Conservation (phyloP, 2,113 vertebrate genomes). For the Rhipidura dahli region DNA sequence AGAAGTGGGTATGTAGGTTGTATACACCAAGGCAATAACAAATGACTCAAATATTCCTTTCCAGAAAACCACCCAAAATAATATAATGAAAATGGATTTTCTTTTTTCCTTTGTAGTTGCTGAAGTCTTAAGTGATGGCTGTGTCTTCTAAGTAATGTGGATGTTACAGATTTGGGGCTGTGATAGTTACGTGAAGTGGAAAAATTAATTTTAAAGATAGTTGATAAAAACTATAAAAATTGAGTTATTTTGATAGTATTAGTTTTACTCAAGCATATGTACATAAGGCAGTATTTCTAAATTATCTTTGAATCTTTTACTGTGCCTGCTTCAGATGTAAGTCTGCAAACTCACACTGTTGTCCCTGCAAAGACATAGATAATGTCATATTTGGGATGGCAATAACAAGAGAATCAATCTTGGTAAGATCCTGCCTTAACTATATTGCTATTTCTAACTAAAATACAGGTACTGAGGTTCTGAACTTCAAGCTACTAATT, state of each 20-base stretch:
- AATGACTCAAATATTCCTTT: background rate
- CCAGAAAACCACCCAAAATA: background rate
- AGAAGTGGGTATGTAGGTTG: background rate
- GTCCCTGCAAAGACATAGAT: background rate
- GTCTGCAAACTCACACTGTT: background rate
- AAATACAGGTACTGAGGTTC: background rate
- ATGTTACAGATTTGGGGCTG: background rate
- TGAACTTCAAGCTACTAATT: background rate
- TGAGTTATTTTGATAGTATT: background rate
- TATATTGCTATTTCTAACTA: background rate
- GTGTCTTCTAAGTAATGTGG: background rate
- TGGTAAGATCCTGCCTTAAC: background rate
- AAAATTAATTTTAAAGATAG: background rate
- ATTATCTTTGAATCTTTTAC: background rate
- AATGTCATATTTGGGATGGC: background rate
- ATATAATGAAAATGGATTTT: background rate
- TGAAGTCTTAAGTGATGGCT: background rate
- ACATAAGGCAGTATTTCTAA: background rate
- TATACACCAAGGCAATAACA: background rate
- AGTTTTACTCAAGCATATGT: background rate
- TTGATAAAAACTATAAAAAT: background rate
- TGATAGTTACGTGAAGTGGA: background rate
- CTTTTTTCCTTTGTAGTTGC: background rate
- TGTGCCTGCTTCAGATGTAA: background rate
- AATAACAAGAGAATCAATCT: background rate